phyloP scores from a whole-genome alignment of 2,113 vertebrate genomes.

The Atlantisia rogersi region DNA sequence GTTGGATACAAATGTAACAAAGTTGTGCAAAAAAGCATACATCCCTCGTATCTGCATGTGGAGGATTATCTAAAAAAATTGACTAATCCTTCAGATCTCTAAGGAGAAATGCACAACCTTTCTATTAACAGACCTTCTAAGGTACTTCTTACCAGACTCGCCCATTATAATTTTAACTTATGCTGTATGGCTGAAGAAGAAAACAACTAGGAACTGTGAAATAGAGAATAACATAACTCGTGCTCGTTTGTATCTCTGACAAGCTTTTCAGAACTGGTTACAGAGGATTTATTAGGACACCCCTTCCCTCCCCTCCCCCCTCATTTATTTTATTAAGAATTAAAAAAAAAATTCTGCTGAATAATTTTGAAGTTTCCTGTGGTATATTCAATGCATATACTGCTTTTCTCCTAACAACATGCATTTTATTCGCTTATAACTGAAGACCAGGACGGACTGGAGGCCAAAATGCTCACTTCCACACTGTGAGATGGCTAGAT shows the following conservation, averaged over 20 bases:
- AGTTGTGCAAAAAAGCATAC: background rate
- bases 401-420: background rate
- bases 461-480: background rate
- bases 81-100: background rate
- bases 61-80: constrained; percentile 9
- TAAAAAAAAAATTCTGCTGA: background rate
- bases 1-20: background rate
- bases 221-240: background rate
- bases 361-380: background rate
- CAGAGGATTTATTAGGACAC: background rate
- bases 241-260: background rate
- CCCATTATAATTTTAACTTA: background rate
- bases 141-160: background rate
- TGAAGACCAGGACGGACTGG: background rate
- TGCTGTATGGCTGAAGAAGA: background rate
- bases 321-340: background rate
- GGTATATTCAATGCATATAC: background rate
- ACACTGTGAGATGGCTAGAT: background rate
- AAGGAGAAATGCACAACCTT: background rate
- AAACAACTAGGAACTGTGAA: background rate
- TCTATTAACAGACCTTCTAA: background rate
- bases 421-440: background rate
- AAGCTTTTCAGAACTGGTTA: background rate
- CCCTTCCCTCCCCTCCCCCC: too few species aligned
- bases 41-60: background rate